A percentile compares a stretch with the other conserved stretches of the same genome.
phyloP scores from a whole-genome alignment of 2,888 invertebrate genomes.

The Scaptomyza parva region DNA sequence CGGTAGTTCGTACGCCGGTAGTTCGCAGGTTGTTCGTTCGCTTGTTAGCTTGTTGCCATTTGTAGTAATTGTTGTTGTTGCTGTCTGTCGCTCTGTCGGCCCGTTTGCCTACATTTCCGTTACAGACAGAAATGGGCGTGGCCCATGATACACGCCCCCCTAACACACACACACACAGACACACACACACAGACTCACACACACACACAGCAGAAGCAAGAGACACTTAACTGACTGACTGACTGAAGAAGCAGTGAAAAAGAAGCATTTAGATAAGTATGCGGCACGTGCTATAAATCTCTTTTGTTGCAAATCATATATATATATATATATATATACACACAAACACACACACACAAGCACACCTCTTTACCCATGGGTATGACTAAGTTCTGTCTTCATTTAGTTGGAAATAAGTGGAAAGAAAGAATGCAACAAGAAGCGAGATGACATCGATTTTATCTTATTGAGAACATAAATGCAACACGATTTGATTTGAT shows the following conservation, averaged over 20 bases:
- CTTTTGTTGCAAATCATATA: neutral
- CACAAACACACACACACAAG: too few relatives aligned
- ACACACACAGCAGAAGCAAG: conserved; percentile 17
- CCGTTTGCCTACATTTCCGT: conserved; percentile 70
- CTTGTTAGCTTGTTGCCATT: conserved; percentile 21
- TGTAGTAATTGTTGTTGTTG: conserved; percentile 18
- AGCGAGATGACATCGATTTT: neutral
- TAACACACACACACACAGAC: too few relatives aligned
- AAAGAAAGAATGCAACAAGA: neutral
- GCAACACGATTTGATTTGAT: too few relatives aligned
- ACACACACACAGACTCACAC: too few relatives aligned
- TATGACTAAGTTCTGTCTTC: neutral
- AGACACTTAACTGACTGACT: conserved; percentile 20
- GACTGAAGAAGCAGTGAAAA: neutral
- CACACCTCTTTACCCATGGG: neutral
- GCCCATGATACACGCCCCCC: conserved; percentile 43
- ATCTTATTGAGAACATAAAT: too few relatives aligned
- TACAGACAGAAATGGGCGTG: conserved; percentile 67
- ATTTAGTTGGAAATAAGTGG: neutral
- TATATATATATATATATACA: neutral
- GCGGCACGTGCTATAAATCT: conserved; percentile 24
- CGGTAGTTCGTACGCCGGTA: too few relatives aligned
- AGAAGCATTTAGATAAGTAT: conserved; percentile 25
- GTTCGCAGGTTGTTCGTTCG: too few relatives aligned
- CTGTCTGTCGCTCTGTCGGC: conserved; percentile 16